Base-by-base conservation (phyloP, 2,888 invertebrate species). In the Microctonus brassicae region DNA sequence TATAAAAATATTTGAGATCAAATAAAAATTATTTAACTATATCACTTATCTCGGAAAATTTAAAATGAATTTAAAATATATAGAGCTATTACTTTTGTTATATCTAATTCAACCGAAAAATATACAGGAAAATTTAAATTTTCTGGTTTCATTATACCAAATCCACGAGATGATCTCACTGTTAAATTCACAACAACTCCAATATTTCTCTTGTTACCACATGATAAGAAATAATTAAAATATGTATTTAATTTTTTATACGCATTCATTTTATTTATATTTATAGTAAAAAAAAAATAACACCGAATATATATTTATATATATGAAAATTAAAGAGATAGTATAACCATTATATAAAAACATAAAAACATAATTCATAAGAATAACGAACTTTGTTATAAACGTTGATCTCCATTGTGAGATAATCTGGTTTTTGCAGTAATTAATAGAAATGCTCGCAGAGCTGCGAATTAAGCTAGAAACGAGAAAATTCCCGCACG, bases 401-500 rank as follows among this genome's bases (percentile, higher is more conserved):
- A 36, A 33, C 60, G 22, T 47, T 36, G 24, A 26, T 36, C 39
- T 42, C 34, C 57, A 57, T 26, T 24, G 47, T 24, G 26, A 39
- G 62, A 42, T 62, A 62, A 62, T 62, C 62, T 42, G 42, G 29
- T 24, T 42, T 39, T 75, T 74, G 72, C 58, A 69, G 77, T 79
- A 78, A 78, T 79, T 79, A 78, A 79, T 79, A 77, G 76, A 74
- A 76, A 78, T 61, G 72, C 61, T 26, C 26, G 26, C 3, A 26
- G 73, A 52, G 13, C 53, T 26, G n/a, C 42, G 71, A 72, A 72
- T 73, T 78, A 78, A 70, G 66, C 20, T 39, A 67, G 63, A 78
- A 78, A 77, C 71, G 75, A 77, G 78, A 76, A 73, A 73, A 79
- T 80, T 77, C 75, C 77, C 62, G 60, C 74, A 73, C 75, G 75